A percentile compares a stretch with the other conserved stretches of the same genome.
Conservation (phyloP, 2,797 vertebrate genomes). For the Sibirionetta formosa region DNA sequence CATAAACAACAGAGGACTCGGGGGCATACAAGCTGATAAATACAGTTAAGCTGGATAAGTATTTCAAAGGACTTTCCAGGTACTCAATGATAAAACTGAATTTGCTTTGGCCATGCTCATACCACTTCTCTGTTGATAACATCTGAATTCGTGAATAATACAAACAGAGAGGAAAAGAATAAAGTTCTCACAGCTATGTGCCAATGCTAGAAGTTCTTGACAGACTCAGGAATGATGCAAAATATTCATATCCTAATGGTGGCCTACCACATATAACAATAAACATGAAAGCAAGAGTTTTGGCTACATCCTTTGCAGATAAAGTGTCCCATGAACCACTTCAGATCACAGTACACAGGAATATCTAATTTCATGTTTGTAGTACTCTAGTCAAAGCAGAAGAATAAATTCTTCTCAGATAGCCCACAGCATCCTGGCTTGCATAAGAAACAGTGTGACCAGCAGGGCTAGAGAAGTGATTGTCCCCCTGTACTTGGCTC, state of each 20-base stretch:
- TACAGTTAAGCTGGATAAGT: background rate
- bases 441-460: too few species aligned
- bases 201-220: background rate
- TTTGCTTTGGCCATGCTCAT: background rate
- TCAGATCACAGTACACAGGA: background rate
- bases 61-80: background rate
- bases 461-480: too few species aligned
- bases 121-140: background rate
- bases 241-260: background rate
- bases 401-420: background rate
- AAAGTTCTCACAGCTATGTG: rapidly evolving
- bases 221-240: background rate
- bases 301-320: background rate
- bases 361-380: rapidly evolving
- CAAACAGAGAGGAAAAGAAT: background rate
- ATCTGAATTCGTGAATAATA: background rate
- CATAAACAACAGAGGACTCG: background rate
- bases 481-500: too few species aligned
- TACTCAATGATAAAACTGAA: background rate
- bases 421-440: too few species aligned
- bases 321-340: background rate
- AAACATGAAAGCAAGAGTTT: background rate
- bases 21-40: background rate
- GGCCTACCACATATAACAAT: background rate
- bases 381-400: background rate